Evolutionary conservation across 1,140 invertebrate genomes (phyloP).

Genomic region (Pseudomyrmex dendroicus): DNA sequence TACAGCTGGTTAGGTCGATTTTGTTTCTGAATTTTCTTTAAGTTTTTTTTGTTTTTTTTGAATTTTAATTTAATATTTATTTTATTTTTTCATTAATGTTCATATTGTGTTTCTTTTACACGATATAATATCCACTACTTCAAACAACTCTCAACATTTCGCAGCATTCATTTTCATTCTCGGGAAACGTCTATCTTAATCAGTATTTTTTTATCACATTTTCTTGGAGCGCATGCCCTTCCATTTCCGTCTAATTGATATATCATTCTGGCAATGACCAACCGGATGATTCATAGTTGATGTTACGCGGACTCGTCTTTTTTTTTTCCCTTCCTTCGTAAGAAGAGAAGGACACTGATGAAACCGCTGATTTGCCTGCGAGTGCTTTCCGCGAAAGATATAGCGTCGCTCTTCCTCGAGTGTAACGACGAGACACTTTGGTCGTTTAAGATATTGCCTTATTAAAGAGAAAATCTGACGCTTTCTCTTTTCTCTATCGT

Average conservation of each 20-base stretch:
- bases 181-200: not conserved
- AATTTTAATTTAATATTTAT: too few species aligned
- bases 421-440: constrained; percentile 64
- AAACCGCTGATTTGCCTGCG: constrained; percentile 42
- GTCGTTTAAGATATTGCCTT: constrained; percentile 67
- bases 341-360: constrained; percentile 66
- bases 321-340: not conserved
- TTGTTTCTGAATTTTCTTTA: too few species aligned
- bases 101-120: too few species aligned
- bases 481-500: constrained; percentile 26
- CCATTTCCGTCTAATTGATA: constrained; percentile 64
- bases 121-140: not conserved
- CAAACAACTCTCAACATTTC: too few species aligned
- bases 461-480: constrained; percentile 72
- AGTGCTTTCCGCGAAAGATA: constrained; percentile 26
- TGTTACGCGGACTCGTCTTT: constrained; percentile 23
- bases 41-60: too few species aligned
- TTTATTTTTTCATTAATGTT: too few species aligned
- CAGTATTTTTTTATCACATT: constrained; percentile 31
- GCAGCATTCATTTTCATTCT: constrained; percentile 34
- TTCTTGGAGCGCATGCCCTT: not conserved
- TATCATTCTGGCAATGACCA: constrained; percentile 47
- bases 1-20: too few species aligned
- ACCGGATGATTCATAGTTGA: constrained; percentile 61
- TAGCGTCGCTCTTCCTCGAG: constrained; percentile 52